Evolutionary conservation across 2,113 vertebrate genomes (phyloP), one percentile per base, ranked within the genome.

Genomic region (Grammomys surdaster): DNA sequence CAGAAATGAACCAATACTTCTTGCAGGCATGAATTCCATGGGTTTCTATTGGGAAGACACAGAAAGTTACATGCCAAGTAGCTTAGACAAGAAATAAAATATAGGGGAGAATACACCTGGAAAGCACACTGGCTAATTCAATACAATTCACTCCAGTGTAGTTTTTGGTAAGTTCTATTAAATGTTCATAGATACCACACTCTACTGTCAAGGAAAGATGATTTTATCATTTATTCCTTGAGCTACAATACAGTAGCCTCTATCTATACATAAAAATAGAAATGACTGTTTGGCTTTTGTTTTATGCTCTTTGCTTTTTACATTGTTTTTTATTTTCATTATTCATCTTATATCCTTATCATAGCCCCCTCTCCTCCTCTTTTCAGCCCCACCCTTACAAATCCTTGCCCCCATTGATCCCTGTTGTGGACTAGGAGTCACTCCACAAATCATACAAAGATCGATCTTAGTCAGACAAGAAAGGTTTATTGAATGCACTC

Each of bases 31-130:
- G 43, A 80, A 4, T 76, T 31, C 20, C 93, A 3, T 90, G 43
- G 5, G 4, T 48, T 3, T 75, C 6, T 36, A 58, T 80, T 20
- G 1, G 5, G 43, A 28, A 76, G 1, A 67, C 11, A 33, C 36
- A 40, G n/a, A 90, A 6, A 75, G 0, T 93, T 3, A 3, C 56
- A 67, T n/a, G 3, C 28, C 1, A 65, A 13, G 16, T 51, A 73
- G 65, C 4, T 13, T 93, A 40, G 9, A 24, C 10, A 40, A n/a
- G 36, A 85, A 91, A 6, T 16, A 4, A n/a, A 70, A 78, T 0
- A 6, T 3, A 31, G 4, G 7, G 28, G 73, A 26, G 12, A 4
- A 3, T 65, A 14, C 28, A 20, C 1, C 28, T 5, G 2, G 11
- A 67, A 54, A 80, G 13, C 0, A 11, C 9, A 9, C 19, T 73